Base-by-base conservation (phyloP, 1,140 invertebrate species). In the Luehdorfia chinensis region DNA sequence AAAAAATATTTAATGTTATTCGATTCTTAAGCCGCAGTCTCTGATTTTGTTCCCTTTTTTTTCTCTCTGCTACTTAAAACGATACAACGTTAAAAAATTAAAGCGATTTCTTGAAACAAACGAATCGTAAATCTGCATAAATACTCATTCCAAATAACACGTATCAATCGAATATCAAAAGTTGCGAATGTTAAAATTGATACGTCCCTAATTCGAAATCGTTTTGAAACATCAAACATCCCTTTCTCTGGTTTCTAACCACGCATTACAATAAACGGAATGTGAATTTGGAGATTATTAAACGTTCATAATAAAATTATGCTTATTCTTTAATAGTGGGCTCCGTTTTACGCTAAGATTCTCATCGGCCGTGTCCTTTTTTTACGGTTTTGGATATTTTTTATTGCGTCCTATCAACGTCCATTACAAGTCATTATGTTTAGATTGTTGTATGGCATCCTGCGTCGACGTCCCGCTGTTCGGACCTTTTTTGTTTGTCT, bases 401-500 rank as follows among this genome's bases (percentile, higher is more conserved):
- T 67, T 62, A 65, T 60, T 47, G 53, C 50, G 48, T 52, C 54
- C 64, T 67, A 67, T 66, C 59, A 71, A 47, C 58, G 58, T 63
- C 59, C 64, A 73, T 73, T 73, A 73, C 59, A 51, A 59, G 56
- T 73, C 66, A 73, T 73, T 73, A 73, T 65, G 66, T 73, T 63
- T 60, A 62, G 59, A 60, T 59, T 58, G 44, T 56, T 59, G 64
- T 64, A 57, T 34, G 66, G 63, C 59, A 50, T 69, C 57, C 62
- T 49, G 32, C 58, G 51, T 36, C 27, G 59, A 36, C 55, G 37
- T 59, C 69, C 66, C 54, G 69, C 69, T 73, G 66, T 50, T 72
- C 52, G 46, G 32, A 23, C 28, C 46, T 25, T 46, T 53, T 51
- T 55, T 66, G 50, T 55, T 37, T 30, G 39, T 30, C 45, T 33